A percentile compares a stretch with the other conserved stretches of the same genome.
Conservation (phyloP, 2,888 invertebrate species). For the Cheilosia impressa region DNA sequence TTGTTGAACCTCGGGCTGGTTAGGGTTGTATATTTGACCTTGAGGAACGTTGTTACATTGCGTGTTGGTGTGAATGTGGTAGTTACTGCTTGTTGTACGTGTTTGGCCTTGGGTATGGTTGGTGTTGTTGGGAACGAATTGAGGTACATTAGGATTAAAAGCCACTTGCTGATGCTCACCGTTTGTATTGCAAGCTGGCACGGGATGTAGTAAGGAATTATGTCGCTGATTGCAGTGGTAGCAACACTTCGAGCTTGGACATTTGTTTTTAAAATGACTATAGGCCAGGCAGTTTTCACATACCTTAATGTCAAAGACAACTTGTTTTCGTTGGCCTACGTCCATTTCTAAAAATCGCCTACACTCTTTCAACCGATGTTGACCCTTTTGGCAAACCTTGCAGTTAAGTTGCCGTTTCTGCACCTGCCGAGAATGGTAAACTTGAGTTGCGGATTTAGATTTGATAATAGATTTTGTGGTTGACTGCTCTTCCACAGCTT, state of each 20-base stretch:
- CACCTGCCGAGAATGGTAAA: neutral
- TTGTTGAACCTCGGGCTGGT: neutral
- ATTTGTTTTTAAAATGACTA: neutral
- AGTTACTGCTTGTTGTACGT: neutral
- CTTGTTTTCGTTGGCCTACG: neutral
- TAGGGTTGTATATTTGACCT: neutral
- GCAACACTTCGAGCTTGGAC: constrained; percentile 7
- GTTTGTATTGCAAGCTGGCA: no score
- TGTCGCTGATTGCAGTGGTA: neutral
- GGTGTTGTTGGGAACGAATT: neutral
- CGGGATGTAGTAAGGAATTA: no score
- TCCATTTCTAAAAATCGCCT: neutral
- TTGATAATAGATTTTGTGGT: neutral
- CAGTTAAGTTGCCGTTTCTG: neutral
- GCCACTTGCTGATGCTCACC: no score
- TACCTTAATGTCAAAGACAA: neutral
- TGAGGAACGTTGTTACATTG: no score
- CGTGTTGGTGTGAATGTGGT: no score
- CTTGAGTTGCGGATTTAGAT: neutral
- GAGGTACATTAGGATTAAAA: neutral
- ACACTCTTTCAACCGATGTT: neutral
- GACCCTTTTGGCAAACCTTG: neutral
- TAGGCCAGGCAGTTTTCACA: constrained; percentile 1
- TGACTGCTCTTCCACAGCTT: neutral
- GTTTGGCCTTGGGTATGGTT: neutral